Base-by-base conservation (phyloP, 2,113 vertebrate genomes). In the Dinomys branickii region DNA sequence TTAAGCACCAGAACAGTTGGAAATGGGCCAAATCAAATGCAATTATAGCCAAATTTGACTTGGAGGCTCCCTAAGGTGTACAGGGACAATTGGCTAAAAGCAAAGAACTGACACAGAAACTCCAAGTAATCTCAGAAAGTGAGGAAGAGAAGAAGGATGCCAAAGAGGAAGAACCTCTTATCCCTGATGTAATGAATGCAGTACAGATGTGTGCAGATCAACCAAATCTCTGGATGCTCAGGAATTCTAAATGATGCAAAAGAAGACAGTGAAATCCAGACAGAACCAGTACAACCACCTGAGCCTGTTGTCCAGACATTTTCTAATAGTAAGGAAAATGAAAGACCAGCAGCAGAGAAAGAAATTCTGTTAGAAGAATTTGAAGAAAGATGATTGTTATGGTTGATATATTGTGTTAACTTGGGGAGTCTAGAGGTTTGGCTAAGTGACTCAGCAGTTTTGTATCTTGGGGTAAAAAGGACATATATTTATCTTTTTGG, bases 1-100 rank as follows among this genome's bases (percentile, higher is more conserved):
- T 99, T 3, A 99, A 99, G 91, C 99, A 99, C 97, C 99, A 99
- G 98, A 99, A 99, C 98, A 99, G 99, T 80, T 99, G 99, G 2
- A 99, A 99, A 84, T 99, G 99, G 99, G 99, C 99, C 87, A 99
- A 98, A 78, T 99, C 99, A 7, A 99, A 99, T 94, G 99, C 98
- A 33, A 98, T 99, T 93, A 99, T 99, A 99, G 99, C 99, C 0
- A 99, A 99, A 90, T 99, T 99, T 0, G 63, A 33, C 63, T 65
- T 65, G 63, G 63, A 99, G 99, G 99, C 99, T 20, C 99, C 99
- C 58, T 98, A 98, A 77, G 99, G 99, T 84, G 99, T 99, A 99
- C 99, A 99, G 97, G 98, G 99, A 91, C 99, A 99, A 98, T 98
- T 99, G 97, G 99, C 99, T 97, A 98, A 98, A 83, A 99, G 99